Conservation (phyloP, 2,888 invertebrate genomes). For the Callimorpha dominula region DNA sequence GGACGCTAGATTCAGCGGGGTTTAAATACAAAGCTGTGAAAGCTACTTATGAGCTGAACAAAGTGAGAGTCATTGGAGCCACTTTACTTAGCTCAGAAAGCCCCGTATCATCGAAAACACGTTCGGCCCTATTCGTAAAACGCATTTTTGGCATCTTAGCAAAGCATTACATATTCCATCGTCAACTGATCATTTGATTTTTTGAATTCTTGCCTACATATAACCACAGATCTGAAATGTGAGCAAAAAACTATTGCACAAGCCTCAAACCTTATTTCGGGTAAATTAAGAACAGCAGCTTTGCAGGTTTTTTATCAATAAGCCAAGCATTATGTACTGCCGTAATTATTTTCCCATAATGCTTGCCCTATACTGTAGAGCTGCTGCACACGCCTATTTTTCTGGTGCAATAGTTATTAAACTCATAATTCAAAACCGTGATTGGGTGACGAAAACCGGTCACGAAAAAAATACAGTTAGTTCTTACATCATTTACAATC, state of each 20-base stretch:
- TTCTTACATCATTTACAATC: not conserved
- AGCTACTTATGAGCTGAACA: not conserved
- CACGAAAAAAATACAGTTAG: not conserved
- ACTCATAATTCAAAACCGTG: not conserved
- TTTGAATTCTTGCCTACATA: not conserved
- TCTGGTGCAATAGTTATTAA: not conserved
- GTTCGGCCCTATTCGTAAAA: not conserved
- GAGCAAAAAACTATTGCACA: not conserved
- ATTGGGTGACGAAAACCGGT: not conserved
- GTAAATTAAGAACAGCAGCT: no score
- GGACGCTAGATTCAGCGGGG: not conserved
- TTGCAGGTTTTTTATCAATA: not conserved
- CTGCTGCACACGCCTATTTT: no score
- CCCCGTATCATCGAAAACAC: not conserved
- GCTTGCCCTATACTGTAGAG: no score
- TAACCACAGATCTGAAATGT: not conserved
- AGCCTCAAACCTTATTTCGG: no score
- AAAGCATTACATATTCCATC: not conserved
- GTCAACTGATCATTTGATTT: not conserved
- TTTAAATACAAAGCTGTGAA: not conserved
- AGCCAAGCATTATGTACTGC: not conserved
- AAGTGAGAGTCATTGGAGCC: not conserved
- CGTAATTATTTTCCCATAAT: not conserved
- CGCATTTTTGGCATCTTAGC: no score
- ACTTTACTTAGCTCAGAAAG: not conserved